Percentiles rank a stretch among this genome's conserved stretches.
phyloP scores from a whole-genome alignment of 2,113 vertebrate species.

The Glareola pratincola region DNA sequence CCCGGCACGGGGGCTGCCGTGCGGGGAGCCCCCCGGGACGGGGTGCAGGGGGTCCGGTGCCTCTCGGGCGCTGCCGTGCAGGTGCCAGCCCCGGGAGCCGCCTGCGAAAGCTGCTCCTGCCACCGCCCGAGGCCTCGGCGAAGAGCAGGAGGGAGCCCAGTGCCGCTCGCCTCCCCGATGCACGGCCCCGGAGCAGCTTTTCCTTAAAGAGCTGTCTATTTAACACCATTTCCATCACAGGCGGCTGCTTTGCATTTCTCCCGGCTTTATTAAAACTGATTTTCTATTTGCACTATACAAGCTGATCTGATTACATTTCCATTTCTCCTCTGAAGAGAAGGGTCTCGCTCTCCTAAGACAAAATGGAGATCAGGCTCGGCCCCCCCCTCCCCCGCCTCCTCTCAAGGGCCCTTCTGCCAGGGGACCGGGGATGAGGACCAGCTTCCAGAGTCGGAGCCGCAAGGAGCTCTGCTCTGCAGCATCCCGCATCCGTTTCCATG shows the following conservation, averaged over 20 bases:
- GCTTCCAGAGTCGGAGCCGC: neutral
- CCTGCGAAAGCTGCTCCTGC: neutral
- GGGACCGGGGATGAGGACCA: neutral
- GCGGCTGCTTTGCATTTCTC: conserved; percentile 79
- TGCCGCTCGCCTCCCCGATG: neutral
- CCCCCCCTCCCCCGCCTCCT: neutral
- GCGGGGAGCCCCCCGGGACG: accelerated
- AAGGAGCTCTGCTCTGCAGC: neutral
- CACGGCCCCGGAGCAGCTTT: conserved; percentile 38
- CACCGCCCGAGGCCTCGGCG: neutral
- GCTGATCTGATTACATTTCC: conserved; percentile 82
- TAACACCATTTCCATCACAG: conserved; percentile 77
- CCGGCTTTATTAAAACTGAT: conserved; percentile 83
- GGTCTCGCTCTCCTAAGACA: neutral
- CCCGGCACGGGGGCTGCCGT: neutral
- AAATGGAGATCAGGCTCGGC: neutral
- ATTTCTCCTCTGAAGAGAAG: conserved; percentile 72
- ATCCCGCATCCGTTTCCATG: conserved; percentile 56
- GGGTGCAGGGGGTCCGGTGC: accelerated
- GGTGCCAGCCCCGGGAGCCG: accelerated
- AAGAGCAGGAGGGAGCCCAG: conserved; percentile 6
- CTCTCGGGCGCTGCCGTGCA: accelerated
- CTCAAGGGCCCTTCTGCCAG: conserved; percentile 28
- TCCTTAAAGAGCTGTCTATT: conserved; percentile 69
- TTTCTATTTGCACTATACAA: conserved; percentile 81